A percentile compares a stretch with the other conserved stretches of the same genome.
Conservation (phyloP, 2,113 vertebrate species). For the Grantiella picta region DNA sequence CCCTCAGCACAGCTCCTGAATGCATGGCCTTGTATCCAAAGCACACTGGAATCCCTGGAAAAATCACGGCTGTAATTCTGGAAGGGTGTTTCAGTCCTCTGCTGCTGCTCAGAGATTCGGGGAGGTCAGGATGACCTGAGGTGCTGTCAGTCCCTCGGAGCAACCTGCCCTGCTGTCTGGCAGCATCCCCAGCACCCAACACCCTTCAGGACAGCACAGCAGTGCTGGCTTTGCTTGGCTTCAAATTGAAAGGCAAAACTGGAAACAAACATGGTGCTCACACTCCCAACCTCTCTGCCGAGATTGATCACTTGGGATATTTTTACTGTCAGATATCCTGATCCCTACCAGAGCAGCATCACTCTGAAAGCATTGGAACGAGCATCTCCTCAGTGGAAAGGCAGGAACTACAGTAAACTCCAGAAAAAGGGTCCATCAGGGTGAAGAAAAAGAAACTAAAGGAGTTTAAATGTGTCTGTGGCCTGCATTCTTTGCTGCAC, state of each 20-base stretch:
- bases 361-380: accelerated
- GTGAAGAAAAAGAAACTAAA: neutral
- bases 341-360: neutral
- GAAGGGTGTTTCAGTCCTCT: neutral
- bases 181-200: neutral
- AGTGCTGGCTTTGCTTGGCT: accelerated
- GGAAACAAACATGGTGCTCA: neutral
- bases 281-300: accelerated
- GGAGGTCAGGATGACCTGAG: neutral
- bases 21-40: neutral
- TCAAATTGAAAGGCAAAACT: neutral
- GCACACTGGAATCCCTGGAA: neutral
- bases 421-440: neutral
- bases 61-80: neutral
- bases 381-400: neutral
- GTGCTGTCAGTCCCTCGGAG: neutral
- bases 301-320: accelerated
- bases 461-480: accelerated
- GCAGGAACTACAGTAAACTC: neutral
- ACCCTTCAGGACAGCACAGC: neutral
- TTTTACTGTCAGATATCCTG: neutral
- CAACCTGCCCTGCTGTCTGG: accelerated
- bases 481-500: accelerated
- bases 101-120: neutral
- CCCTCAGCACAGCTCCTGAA: neutral